Conservation (phyloP, 2,888 invertebrate genomes). For the Epistrophe grossulariae region DNA sequence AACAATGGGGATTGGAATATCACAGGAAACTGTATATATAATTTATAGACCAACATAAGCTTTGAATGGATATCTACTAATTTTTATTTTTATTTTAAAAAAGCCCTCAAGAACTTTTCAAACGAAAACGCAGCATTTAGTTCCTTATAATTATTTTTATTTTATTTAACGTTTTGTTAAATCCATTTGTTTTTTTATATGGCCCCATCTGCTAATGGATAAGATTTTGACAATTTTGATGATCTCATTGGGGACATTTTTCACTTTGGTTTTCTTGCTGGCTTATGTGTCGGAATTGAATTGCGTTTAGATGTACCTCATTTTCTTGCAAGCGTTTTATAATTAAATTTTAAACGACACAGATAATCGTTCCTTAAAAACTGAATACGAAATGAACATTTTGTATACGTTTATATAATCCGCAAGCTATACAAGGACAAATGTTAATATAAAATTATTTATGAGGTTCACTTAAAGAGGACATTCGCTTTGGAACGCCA, state of each 20-base stretch:
- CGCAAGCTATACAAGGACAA: conserved; percentile 49
- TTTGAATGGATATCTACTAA: neutral
- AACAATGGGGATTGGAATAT: neutral
- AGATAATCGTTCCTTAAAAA: conserved; percentile 58
- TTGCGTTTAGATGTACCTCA: conserved; percentile 12
- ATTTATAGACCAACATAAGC: neutral
- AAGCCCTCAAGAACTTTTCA: neutral
- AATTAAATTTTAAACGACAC: conserved; percentile 65
- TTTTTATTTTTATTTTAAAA: neutral
- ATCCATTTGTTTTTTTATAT: neutral
- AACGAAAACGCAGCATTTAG: neutral
- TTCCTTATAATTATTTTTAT: neutral
- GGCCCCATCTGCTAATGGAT: conserved; percentile 30
- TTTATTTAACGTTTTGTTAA: neutral
- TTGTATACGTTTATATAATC: conserved; percentile 24
- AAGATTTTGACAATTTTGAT: conserved; percentile 27
- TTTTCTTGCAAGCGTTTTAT: conserved; percentile 23
- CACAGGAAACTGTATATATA: neutral
- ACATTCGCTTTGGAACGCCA: neutral
- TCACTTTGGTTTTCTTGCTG: conserved; percentile 43
- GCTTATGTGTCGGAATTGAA: conserved; percentile 35
- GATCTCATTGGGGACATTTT: conserved; percentile 40
- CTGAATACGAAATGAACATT: conserved; percentile 44
- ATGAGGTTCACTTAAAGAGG: conserved; percentile 36
- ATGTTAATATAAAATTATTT: conserved; percentile 66